Evolutionary conservation across 2,113 vertebrate species (phyloP).

Genomic region (Platichthys flesus): DNA sequence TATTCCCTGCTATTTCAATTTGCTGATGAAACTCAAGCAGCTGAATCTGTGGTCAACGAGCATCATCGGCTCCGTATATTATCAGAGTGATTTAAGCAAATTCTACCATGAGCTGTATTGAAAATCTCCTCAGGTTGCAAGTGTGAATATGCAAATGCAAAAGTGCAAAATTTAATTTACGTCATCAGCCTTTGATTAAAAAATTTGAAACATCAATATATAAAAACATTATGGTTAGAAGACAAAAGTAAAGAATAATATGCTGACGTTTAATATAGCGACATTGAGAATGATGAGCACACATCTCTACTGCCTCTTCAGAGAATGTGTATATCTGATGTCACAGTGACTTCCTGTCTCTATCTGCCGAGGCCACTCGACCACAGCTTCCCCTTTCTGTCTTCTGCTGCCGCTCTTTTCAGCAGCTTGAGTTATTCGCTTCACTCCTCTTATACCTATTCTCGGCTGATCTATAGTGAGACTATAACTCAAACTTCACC

Average conservation of each 20-base stretch:
- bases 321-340: background rate
- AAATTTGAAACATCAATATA: too few species aligned
- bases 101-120: background rate
- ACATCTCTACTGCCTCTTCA: background rate
- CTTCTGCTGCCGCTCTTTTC: conserved; percentile 25
- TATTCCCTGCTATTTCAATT: background rate
- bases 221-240: too few species aligned
- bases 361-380: conserved; percentile 21
- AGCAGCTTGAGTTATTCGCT: background rate
- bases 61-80: background rate
- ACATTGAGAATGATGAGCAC: background rate
- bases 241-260: background rate
- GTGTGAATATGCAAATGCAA: background rate
- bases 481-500: background rate
- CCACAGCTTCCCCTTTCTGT: conserved; percentile 63
- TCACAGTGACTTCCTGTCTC: conserved; percentile 59
- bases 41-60: background rate
- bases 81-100: background rate
- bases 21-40: background rate
- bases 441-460: background rate
- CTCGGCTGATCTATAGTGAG: background rate
- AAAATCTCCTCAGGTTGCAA: background rate
- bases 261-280: background rate
- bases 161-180: background rate
- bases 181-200: background rate